Evolutionary conservation across 2,888 invertebrate genomes (phyloP).

Genomic region (Ornithoptera alexandrae): DNA sequence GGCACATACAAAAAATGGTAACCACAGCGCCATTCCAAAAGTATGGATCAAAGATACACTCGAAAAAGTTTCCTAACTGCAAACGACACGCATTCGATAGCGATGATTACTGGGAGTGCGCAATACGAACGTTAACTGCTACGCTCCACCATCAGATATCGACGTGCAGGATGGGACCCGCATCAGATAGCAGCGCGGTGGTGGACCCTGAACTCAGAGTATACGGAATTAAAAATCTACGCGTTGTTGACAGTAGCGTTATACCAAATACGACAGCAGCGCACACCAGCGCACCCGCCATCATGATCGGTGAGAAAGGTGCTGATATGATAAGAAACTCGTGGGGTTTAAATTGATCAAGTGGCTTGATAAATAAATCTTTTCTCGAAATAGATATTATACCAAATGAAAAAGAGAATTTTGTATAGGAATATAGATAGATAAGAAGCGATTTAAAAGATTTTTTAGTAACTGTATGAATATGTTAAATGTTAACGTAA

Average conservation of each 20-base stretch:
- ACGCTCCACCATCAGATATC: conserved; percentile 85
- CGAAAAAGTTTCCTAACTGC: conserved; percentile 78
- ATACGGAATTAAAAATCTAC: conserved; percentile 79
- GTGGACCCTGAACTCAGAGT: conserved; percentile 83
- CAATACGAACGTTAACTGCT: conserved; percentile 78
- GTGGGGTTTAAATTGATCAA: conserved; percentile 56
- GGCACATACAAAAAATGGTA: conserved; percentile 76
- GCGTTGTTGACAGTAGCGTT: conserved; percentile 85
- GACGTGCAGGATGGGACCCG: conserved; percentile 85
- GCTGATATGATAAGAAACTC: conserved; percentile 81
- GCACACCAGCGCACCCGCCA: conserved; percentile 84
- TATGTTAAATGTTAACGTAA: neutral
- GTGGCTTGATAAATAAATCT: neutral
- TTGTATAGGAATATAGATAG: neutral
- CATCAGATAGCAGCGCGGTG: conserved; percentile 78
- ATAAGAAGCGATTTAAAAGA: neutral
- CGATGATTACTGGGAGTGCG: conserved; percentile 85
- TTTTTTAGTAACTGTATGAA: neutral
- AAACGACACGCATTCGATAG: conserved; percentile 71
- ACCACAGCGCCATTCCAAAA: conserved; percentile 80
- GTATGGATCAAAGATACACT: conserved; percentile 79
- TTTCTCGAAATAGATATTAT: neutral
- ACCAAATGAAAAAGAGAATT: neutral
- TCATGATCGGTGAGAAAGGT: conserved; percentile 87
- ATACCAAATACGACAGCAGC: conserved; percentile 83